Conservation (phyloP, 23 tunicate species). For the Ciona savignyi region DNA sequence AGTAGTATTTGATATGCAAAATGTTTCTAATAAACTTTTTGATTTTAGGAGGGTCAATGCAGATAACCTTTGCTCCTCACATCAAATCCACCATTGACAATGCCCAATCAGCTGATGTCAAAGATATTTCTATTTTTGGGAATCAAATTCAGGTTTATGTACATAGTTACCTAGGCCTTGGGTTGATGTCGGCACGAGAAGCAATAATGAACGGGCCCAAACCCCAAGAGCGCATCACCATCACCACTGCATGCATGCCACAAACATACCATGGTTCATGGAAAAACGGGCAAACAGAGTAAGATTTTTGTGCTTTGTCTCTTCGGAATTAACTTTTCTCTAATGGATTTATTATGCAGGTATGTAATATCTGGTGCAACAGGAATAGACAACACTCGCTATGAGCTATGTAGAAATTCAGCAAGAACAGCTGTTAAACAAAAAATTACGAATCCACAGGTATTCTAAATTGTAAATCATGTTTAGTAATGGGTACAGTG, state of each 20-base stretch:
- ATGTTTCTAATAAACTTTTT: neutral
- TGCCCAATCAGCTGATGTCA: slow-evolving; percentile 18
- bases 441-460: slow-evolving; percentile 3
- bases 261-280: slow-evolving; percentile 17
- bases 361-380: slow-evolving; percentile 33
- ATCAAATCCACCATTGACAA: slow-evolving; percentile 13
- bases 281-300: slow-evolving; percentile 44
- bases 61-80: slow-evolving; percentile 56
- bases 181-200: slow-evolving; percentile 67
- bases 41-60: slow-evolving; percentile 74
- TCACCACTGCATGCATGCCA: slow-evolving; percentile 47
- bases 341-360: slow-evolving; percentile 13
- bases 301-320: neutral
- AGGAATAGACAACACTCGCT: slow-evolving; percentile 32
- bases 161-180: slow-evolving; percentile 74
- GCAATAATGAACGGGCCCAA: slow-evolving; percentile 24
- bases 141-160: slow-evolving; percentile 31
- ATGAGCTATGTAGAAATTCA: slow-evolving; percentile 16
- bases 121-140: slow-evolving; percentile 27
- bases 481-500: too few relatives aligned
- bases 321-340: neutral
- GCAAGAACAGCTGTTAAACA: slow-evolving; percentile 29
- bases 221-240: neutral
- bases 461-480: too few relatives aligned
- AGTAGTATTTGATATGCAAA: too few relatives aligned